Evolutionary conservation across 2,113 vertebrate genomes (phyloP).

Genomic region (Rhinoptilus africanus): DNA sequence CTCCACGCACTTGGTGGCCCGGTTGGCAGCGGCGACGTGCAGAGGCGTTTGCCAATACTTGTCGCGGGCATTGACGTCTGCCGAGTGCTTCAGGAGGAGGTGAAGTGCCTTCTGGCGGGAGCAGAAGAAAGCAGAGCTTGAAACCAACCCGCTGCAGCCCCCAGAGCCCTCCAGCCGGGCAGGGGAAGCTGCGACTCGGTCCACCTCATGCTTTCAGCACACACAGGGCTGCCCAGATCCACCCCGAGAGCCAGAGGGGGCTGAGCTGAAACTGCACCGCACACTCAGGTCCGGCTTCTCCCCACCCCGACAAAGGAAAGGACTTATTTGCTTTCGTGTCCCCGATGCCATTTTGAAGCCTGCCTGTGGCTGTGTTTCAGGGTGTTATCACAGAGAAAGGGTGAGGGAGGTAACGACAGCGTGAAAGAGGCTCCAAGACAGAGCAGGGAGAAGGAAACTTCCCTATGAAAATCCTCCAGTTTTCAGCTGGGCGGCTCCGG

Average conservation of each 20-base stretch:
- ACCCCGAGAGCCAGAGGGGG: background rate
- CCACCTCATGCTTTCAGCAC: background rate
- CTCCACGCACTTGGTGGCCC: conserved; percentile 86
- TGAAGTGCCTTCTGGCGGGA: conserved; percentile 83
- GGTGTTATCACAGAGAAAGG: background rate
- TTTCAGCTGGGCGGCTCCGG: background rate
- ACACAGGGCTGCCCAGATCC: background rate
- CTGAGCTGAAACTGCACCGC: background rate
- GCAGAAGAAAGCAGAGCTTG: background rate
- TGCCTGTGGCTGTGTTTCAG: rapidly evolving
- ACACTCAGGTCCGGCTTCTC: background rate
- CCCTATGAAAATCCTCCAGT: background rate
- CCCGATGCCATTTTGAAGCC: background rate
- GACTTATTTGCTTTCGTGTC: rapidly evolving
- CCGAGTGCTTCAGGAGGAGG: conserved; percentile 86
- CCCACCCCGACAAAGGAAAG: background rate
- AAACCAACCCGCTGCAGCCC: rapidly evolving
- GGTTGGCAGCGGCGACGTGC: conserved; percentile 91
- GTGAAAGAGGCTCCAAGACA: rapidly evolving
- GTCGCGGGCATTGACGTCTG: conserved; percentile 87
- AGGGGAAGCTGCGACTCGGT: background rate
- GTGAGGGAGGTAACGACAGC: too few relatives aligned
- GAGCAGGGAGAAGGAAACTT: background rate
- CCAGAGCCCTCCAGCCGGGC: rapidly evolving
- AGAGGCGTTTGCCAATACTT: conserved; percentile 92